These are phyloP conservation scores for Colossoma macropomum DNA, from an alignment of 2,113 vertebrate species.

Conservation along the genomic window DNA sequence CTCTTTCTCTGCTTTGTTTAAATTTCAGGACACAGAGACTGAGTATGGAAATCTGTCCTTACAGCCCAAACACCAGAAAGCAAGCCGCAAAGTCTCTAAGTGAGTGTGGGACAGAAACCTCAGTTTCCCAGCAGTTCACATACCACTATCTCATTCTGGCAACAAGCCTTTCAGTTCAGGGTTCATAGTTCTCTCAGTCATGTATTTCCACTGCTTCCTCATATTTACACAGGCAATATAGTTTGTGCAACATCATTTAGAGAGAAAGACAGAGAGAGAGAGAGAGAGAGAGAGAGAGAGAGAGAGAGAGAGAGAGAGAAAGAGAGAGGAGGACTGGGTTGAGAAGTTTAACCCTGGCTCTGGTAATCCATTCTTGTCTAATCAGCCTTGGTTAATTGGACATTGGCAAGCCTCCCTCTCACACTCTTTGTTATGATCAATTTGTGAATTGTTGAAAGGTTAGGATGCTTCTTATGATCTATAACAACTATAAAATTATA, in stretches of 20 bases:
- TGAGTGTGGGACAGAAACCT: slow-evolving; percentile 71
- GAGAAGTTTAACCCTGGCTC: not conserved
- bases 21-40: slow-evolving; percentile 75
- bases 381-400: not conserved
- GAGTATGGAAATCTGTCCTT: slow-evolving; percentile 92
- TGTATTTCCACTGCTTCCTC: slow-evolving; percentile 2
- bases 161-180: not conserved
- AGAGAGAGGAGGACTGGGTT: not conserved
- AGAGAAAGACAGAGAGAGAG: not conserved
- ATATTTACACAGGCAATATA: slow-evolving; percentile 45
- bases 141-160: not conserved
- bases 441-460: not conserved
- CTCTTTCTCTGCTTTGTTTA: not conserved
- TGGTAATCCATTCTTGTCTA: not conserved
- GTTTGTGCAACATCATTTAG: slow-evolving; percentile 30
- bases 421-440: not conserved
- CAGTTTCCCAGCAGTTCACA: not conserved
- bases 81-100: slow-evolving; percentile 85
- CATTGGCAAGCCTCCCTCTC: not conserved
- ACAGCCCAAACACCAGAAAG: slow-evolving; percentile 77
- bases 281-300: not conserved
- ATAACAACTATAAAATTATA: not conserved
- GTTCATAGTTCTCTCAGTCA: slow-evolving; percentile 47
- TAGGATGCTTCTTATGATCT: not conserved
- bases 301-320: not conserved